Percentiles rank a stretch among this genome's conserved stretches.
Conservation (phyloP, 2,797 vertebrate genomes). For the Cyclura pinguis region DNA sequence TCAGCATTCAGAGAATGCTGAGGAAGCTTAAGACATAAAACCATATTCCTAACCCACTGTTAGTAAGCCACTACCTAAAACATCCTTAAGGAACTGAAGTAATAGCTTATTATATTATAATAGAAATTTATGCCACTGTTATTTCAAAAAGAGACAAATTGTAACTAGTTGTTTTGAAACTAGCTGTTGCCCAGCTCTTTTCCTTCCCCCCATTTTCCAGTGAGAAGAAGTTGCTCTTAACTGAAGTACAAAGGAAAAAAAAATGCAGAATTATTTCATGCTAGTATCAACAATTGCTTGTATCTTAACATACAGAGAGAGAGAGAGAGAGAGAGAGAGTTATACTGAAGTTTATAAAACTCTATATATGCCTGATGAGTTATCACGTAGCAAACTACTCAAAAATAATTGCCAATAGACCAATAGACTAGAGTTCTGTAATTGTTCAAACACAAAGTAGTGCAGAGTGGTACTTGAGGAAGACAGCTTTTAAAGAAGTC, state of each 20-base stretch:
- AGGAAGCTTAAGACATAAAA: neutral
- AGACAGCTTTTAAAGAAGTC: slow-evolving; percentile 4
- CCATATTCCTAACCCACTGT: neutral
- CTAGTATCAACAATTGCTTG: neutral
- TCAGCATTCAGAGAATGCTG: too few species aligned
- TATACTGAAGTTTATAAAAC: fast-evolving
- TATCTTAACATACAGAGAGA: too few species aligned
- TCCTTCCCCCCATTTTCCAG: too few species aligned
- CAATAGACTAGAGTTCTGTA: slow-evolving; percentile 24
- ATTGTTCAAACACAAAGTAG: slow-evolving; percentile 25
- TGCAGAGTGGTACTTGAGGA: slow-evolving; percentile 20
- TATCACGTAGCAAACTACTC: fast-evolving
- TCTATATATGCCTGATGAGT: neutral
- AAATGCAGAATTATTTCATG: neutral
- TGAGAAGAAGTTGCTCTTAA: too few species aligned
- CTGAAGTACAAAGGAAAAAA: too few species aligned
- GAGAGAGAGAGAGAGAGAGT: too few species aligned
- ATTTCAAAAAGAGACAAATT: too few species aligned
- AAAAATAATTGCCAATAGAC: slow-evolving; percentile 39
- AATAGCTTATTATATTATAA: neutral
- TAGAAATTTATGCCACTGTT: neutral
- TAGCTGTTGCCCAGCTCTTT: too few species aligned
- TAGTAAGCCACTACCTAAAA: neutral
- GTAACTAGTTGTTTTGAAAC: too few species aligned
- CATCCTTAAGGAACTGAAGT: neutral